These are phyloP conservation scores for Menidia menidia DNA, from an alignment of 2,797 vertebrate genomes.

Conservation along the genomic window DNA sequence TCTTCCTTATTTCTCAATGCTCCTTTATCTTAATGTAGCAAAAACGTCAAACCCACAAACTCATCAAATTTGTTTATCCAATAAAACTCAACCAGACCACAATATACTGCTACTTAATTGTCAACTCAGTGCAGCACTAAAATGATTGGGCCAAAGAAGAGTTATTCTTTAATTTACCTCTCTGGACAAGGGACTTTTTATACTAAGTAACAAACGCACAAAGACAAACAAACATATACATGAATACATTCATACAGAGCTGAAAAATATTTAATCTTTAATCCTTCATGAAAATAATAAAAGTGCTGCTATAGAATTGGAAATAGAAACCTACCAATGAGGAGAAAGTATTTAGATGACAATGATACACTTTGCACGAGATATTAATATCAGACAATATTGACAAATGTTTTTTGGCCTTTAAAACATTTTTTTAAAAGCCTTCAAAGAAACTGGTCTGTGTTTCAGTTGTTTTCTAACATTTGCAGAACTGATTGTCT, in stretches of 20 bases:
- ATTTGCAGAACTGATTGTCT: slow-evolving; percentile 1
- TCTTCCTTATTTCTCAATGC: slow-evolving; percentile 49
- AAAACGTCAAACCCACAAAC: slow-evolving; percentile 84
- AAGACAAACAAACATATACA: neutral
- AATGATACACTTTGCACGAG: no score
- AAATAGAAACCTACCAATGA: no score
- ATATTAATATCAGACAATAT: no score
- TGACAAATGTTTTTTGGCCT: no score
- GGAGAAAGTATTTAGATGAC: no score
- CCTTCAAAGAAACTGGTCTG: no score
- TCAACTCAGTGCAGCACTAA: slow-evolving; percentile 80
- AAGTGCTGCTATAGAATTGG: no score
- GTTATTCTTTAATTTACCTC: slow-evolving; percentile 67
- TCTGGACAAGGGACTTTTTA: slow-evolving; percentile 79
- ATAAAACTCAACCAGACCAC: slow-evolving; percentile 76
- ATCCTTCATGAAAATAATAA: no score
- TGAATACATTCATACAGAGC: neutral
- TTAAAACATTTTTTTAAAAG: no score
- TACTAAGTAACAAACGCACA: slow-evolving; percentile 16
- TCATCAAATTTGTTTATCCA: slow-evolving; percentile 84
- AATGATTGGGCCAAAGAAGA: slow-evolving; percentile 77
- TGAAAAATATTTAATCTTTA: neutral
- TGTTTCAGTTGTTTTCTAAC: neutral
- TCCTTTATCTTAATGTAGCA: slow-evolving; percentile 64
- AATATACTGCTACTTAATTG: slow-evolving; percentile 80